Base-by-base conservation (phyloP, 2,888 invertebrate genomes). In the Philaethria dido region DNA sequence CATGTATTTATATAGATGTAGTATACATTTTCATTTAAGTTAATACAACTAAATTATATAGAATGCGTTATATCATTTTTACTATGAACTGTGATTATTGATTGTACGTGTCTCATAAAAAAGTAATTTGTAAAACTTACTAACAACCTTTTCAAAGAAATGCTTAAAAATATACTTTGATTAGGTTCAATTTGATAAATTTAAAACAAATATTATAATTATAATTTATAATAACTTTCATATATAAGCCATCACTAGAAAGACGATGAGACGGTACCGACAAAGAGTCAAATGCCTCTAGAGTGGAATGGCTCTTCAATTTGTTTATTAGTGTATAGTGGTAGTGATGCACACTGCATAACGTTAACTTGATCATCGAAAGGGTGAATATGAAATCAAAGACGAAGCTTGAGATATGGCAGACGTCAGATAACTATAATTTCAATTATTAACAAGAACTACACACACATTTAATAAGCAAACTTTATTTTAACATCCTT, bases 321-420 rank as follows among this genome's bases (percentile, higher is more conserved):
- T 86, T 85, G 79, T 80, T 85, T 82, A 82, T 87, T 87, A 86
- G n/a, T n/a, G n/a, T n/a, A n/a, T n/a, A n/a, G n/a, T n/a, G n/a
- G n/a, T n/a, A n/a, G n/a, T n/a, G 80, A 77, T 69, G 73, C 74
- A 72, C 75, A 69, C 70, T 73, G 81, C 79, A 81, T 81, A 82
- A 74, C 74, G 69, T 64, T 68, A 74, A 80, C 80, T 84, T 83
- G 80, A 84, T 83, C 81, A 75, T 77, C 62, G 54, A 72, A 80
- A 72, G 81, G 87, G 86, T 88, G 89, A 80, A 88, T 76, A 72
- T 74, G 71, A 61, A 73, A 74, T 74, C 42, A 60, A 36, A 33
- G 14, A 44, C 22, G 52, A 59, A 59, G 14, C 59, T 60, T 29
- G 61, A 57, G 61, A 50, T 44, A 42, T 36, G 25, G 22, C 29